A percentile compares a stretch with the other conserved stretches of the same genome.
phyloP scores from a whole-genome alignment of 2,888 invertebrate species.

The Eumacrocentrus americanus region DNA sequence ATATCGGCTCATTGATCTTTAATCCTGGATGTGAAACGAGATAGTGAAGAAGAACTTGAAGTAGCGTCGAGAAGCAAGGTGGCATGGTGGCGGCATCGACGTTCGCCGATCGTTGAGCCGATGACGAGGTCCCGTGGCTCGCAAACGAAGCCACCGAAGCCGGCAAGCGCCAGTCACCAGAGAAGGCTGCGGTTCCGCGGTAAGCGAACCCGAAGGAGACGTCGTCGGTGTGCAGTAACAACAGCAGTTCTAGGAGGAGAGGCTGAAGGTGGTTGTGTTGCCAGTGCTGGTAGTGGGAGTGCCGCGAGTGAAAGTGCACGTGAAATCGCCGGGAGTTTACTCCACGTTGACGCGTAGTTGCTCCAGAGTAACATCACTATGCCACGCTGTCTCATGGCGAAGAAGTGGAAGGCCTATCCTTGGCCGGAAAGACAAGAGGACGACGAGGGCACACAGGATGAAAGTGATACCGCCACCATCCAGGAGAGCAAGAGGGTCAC shows the following conservation, averaged over 20 bases:
- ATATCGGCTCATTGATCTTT: background rate
- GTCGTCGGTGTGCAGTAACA: conserved; percentile 40
- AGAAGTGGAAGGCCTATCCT: conserved; percentile 91
- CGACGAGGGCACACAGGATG: conserved; percentile 44
- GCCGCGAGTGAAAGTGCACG: conserved; percentile 24
- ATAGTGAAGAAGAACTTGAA: conserved; percentile 2
- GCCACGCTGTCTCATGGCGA: conserved; percentile 96
- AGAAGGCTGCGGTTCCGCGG: conserved; percentile 45
- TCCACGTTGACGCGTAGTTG: background rate
- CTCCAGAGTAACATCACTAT: conserved; percentile 65
- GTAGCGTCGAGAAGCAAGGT: conserved; percentile 27
- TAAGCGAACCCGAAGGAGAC: conserved; percentile 43
- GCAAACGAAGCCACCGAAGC: conserved; percentile 43
- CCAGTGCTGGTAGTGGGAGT: conserved; percentile 22
- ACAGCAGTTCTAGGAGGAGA: conserved; percentile 41
- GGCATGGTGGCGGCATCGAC: conserved; percentile 37
- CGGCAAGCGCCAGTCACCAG: conserved; percentile 42
- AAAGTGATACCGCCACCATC: conserved; percentile 33
- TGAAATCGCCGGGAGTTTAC: conserved; percentile 9
- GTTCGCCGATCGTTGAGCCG: conserved; percentile 41
- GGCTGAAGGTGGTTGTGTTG: conserved; percentile 18
- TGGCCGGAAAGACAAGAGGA: conserved; percentile 72
- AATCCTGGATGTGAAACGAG: background rate
- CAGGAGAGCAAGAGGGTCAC: conserved; percentile 34
- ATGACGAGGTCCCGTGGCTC: conserved; percentile 43